Percentiles rank a stretch among this genome's conserved stretches.
Evolutionary conservation across 1,140 invertebrate species (phyloP).

Genomic region (Drosophila tsacasi): DNA sequence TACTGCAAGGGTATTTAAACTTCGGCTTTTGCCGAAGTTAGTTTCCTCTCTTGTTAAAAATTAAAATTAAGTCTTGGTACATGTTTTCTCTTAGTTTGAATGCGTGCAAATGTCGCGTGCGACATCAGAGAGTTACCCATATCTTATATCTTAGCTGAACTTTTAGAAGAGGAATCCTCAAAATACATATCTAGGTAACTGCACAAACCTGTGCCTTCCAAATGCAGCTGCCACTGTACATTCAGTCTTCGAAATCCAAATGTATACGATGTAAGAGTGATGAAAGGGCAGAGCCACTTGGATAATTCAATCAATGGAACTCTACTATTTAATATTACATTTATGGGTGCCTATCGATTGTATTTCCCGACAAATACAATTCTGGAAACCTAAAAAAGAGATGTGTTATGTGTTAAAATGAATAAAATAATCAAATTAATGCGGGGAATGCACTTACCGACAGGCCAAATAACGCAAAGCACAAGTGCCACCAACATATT

Average conservation of each 20-base stretch:
- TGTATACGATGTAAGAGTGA: constrained; percentile 5
- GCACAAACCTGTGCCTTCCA: constrained; percentile 22
- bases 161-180: not conserved
- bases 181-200: not conserved
- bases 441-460: not conserved
- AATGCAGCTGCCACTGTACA: constrained; percentile 17
- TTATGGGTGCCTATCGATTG: constrained; percentile 11
- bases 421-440: not conserved
- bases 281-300: not conserved
- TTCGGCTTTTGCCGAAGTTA: too few relatives aligned
- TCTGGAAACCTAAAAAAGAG: constrained; percentile 1
- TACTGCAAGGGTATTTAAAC: too few relatives aligned
- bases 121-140: too few relatives aligned
- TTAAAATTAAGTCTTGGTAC: too few relatives aligned
- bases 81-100: too few relatives aligned
- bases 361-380: constrained; percentile 4
- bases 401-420: not conserved
- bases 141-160: too few relatives aligned
- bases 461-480: constrained; percentile 20
- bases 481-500: constrained; percentile 23
- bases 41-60: too few relatives aligned
- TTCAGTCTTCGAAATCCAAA: constrained; percentile 30
- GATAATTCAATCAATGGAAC: constrained; percentile 12
- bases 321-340: constrained; percentile 6
- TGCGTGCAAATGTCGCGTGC: too few relatives aligned